These are phyloP conservation scores for Australoheros scitulus DNA, from an alignment of 2,113 vertebrate genomes.

Conservation along the genomic window DNA sequence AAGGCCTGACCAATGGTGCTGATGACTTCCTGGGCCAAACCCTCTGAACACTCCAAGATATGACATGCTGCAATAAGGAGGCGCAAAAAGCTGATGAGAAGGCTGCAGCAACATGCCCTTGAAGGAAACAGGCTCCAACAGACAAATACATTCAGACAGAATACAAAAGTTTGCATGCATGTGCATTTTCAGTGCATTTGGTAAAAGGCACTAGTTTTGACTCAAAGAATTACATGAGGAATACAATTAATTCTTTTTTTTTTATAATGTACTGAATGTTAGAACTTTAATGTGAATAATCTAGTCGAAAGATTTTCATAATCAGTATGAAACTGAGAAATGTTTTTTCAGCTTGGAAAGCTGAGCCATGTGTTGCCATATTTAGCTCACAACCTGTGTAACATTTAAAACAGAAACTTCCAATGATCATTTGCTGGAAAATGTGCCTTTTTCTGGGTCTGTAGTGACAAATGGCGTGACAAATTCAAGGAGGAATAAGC, in stretches of 20 bases:
- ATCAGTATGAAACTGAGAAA: background rate
- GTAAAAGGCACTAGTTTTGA: background rate
- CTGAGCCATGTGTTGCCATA: background rate
- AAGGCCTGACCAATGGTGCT: constrained; percentile 99
- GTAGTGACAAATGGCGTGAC: background rate
- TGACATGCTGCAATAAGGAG: constrained; percentile 86
- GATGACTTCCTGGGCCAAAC: constrained; percentile 97
- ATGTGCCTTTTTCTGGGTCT: constrained; percentile 4
- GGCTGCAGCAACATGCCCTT: background rate
- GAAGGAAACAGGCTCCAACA: background rate
- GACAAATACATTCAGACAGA: background rate
- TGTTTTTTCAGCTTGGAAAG: background rate
- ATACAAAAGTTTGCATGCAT: background rate
- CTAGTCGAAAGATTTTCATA: background rate
- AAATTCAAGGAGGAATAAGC: constrained; percentile 8
- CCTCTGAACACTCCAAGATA: constrained; percentile 95
- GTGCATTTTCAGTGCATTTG: background rate
- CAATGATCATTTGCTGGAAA: background rate
- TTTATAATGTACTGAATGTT: background rate
- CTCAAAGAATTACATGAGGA: background rate
- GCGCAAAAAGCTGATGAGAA: constrained; percentile 1
- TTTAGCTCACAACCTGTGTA: background rate
- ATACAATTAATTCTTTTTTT: background rate
- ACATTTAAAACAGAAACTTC: background rate
- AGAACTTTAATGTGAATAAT: background rate